Conservation (phyloP, 2,888 invertebrate species). For the Agonum fuliginosum region DNA sequence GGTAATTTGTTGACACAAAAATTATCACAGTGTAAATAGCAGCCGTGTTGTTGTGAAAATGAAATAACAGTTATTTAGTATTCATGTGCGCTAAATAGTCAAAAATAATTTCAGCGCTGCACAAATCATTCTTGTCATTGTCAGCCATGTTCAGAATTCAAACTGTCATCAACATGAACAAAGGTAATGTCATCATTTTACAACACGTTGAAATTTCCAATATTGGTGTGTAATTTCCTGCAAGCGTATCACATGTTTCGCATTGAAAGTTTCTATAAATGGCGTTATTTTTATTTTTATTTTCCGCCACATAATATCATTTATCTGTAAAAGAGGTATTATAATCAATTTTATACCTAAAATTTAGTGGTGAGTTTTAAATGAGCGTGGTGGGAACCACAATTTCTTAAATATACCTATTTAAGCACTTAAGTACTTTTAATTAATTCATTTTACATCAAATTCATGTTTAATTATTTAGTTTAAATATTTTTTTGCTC, state of each 20-base stretch:
- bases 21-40: slow-evolving; percentile 14
- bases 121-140: slow-evolving; percentile 59
- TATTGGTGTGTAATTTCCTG: slow-evolving; percentile 50
- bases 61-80: slow-evolving; percentile 50
- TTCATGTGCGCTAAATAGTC: slow-evolving; percentile 47
- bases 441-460: too few species aligned
- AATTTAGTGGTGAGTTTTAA: too few species aligned
- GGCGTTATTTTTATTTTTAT: not conserved
- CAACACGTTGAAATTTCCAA: slow-evolving; percentile 56
- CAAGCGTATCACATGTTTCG: slow-evolving; percentile 14
- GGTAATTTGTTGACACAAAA: slow-evolving; percentile 24
- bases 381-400: too few species aligned
- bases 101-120: slow-evolving; percentile 49
- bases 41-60: slow-evolving; percentile 38
- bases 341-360: too few species aligned
- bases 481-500: too few species aligned
- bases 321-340: too few species aligned
- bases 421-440: too few species aligned
- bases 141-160: slow-evolving; percentile 53
- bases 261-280: slow-evolving; percentile 17
- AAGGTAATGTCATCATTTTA: slow-evolving; percentile 59
- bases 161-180: slow-evolving; percentile 54
- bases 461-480: too few species aligned
- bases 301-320: not conserved
- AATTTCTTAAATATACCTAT: too few species aligned